A percentile compares a stretch with the other conserved stretches of the same genome.
These are phyloP conservation scores for Heliconius himera DNA, from an alignment of 1,140 invertebrate genomes.

Conservation along the genomic window DNA sequence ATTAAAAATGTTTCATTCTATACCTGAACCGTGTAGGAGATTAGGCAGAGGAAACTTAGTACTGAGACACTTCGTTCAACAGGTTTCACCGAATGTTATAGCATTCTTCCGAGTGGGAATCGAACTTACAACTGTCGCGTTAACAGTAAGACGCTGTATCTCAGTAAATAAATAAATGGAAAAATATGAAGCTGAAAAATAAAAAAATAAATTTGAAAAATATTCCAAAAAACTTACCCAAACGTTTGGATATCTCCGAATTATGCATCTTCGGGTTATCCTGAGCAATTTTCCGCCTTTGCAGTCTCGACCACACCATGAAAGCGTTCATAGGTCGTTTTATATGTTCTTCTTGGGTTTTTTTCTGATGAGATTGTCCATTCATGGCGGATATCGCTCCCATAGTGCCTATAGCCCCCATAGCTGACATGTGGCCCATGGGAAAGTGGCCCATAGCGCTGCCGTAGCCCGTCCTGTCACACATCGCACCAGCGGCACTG, in stretches of 20 bases:
- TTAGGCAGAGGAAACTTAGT: too few species aligned
- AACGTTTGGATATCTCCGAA: constrained; percentile 96
- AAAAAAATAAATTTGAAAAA: neutral
- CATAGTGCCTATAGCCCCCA: constrained; percentile 76
- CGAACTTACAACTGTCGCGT: too few species aligned
- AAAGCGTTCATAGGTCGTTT: constrained; percentile 94
- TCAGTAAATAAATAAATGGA: too few species aligned
- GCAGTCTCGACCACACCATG: constrained; percentile 94
- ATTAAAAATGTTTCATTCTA: too few species aligned
- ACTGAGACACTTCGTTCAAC: too few species aligned
- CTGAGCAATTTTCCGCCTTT: constrained; percentile 95
- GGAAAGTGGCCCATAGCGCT: constrained; percentile 71
- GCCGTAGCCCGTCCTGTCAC: constrained; percentile 71
- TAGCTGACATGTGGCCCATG: constrained; percentile 75
- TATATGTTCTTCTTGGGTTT: constrained; percentile 88
- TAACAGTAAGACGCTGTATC: too few species aligned
- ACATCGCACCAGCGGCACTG: constrained; percentile 82
- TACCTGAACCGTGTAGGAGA: too few species aligned
- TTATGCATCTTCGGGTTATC: constrained; percentile 99
- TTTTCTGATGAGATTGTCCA: constrained; percentile 82
- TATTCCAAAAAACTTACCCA: constrained; percentile 85
- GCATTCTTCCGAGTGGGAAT: too few species aligned
- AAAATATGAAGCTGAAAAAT: neutral
- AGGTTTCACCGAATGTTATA: too few species aligned
- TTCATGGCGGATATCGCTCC: constrained; percentile 71